Evolutionary conservation across 2,113 vertebrate species (phyloP).

Genomic region (Percopsis transmontana): DNA sequence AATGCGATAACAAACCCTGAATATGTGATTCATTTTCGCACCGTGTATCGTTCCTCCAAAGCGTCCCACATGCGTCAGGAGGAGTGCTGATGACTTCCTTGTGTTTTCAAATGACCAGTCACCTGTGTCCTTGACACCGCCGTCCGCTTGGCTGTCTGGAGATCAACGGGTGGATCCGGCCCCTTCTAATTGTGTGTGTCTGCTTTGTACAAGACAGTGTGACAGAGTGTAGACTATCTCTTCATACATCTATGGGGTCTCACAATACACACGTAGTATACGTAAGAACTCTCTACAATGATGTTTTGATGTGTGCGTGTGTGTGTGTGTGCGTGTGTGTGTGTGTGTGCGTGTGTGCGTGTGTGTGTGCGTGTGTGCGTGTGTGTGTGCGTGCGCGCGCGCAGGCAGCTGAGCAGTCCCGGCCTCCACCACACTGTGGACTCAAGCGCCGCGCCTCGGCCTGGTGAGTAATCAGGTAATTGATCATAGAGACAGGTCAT

Average conservation of each 20-base stretch:
- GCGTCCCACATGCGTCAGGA: slow-evolving; percentile 18
- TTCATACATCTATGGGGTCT: not conserved
- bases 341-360: slow-evolving; percentile 1
- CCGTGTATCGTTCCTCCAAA: slow-evolving; percentile 10
- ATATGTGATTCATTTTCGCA: slow-evolving; percentile 18
- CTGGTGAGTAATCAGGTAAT: slow-evolving; percentile 81
- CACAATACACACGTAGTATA: not conserved
- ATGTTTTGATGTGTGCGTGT: slow-evolving; percentile 14
- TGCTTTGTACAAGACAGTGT: too few species aligned
- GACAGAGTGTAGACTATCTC: not conserved
- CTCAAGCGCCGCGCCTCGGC: slow-evolving; percentile 50
- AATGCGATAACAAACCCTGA: slow-evolving; percentile 20
- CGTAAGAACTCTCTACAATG: not conserved
- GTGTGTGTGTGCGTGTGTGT: slow-evolving; percentile 9
- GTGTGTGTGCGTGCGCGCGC: slow-evolving; percentile 5
- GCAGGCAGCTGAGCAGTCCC: slow-evolving; percentile 8
- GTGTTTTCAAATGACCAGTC: slow-evolving; percentile 46
- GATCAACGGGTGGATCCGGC: slow-evolving; percentile 32
- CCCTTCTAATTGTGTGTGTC: not conserved
- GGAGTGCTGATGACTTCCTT: slow-evolving; percentile 52
- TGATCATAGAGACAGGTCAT: slow-evolving; percentile 83
- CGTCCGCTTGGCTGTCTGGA: slow-evolving; percentile 36
- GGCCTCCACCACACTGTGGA: slow-evolving; percentile 24
- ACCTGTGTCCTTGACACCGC: slow-evolving; percentile 59
- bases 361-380: slow-evolving; percentile 12